Base-by-base conservation (phyloP, 2,888 invertebrate genomes). In the Agrotis ipsilon region DNA sequence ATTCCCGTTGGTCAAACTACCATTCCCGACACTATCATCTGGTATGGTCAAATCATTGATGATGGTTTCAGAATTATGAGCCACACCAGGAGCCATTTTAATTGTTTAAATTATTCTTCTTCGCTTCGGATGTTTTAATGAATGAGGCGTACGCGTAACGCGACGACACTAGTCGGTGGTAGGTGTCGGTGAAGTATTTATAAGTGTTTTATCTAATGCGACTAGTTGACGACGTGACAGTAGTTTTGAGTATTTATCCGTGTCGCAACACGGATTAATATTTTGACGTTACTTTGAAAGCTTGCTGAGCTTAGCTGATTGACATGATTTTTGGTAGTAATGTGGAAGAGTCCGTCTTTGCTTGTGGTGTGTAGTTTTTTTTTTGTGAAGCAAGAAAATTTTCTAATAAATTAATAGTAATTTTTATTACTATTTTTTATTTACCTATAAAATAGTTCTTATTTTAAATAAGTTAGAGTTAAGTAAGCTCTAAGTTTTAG, bases 11-110 rank as follows among this genome's bases (percentile, higher is more conserved):
- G 46, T 32, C 21, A 46, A 21, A n/a, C 81, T 81, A 5, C 62
- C 84, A 6, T 87, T 81, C n/a, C n/a, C n/a, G n/a, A n/a, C n/a
- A n/a, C n/a, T n/a, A n/a, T n/a, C n/a, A n/a, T n/a, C n/a, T 6
- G 80, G 77, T 46, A 90, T 86, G 16, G 73, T 82, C 6, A 92
- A 74, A 16, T 86, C 87, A 70, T 86, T 89, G 51, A 93, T 87
- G 32, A 92, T 88, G 3, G 86, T 82, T 71, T 93, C 94, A 14
- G 93, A 80, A 78, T 90, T 93, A 78, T 94, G 91, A 49, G 90
- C 85, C 19, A 94, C 92, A 81, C 92, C 95, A 52, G 95, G 95
- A 39, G 95, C 93, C 95, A 96, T 96, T 83, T 82, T 89, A 48
- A 62, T 68, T 21, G 45, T 32, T 32, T 32, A 32, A 32, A 27